Percentiles rank a stretch among this genome's conserved stretches.
These are phyloP conservation scores for Sisyra terminalis DNA, from an alignment of 2,888 invertebrate species.

Conservation along the genomic window DNA sequence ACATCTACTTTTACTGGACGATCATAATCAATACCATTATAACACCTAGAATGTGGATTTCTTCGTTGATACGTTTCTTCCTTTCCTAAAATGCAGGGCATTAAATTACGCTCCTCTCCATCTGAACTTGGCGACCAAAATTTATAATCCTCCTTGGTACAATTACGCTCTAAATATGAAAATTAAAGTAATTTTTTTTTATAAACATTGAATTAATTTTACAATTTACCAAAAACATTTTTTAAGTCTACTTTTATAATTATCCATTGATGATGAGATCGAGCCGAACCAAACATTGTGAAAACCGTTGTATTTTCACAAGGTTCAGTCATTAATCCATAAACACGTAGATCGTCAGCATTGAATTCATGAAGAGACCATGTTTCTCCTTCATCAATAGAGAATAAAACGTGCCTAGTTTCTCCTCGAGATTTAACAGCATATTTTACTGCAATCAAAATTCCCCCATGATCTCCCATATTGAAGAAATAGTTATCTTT, in stretches of 20 bases:
- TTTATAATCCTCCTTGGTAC: slow-evolving; percentile 65
- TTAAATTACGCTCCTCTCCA: slow-evolving; percentile 32
- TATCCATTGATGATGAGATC: slow-evolving; percentile 70
- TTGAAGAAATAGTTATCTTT: slow-evolving; percentile 73
- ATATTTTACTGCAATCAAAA: slow-evolving; percentile 71
- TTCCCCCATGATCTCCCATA: slow-evolving; percentile 82
- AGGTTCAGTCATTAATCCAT: slow-evolving; percentile 84
- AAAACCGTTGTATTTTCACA: slow-evolving; percentile 87
- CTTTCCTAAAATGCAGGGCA: slow-evolving; percentile 61
- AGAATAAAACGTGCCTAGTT: slow-evolving; percentile 66
- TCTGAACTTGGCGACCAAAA: slow-evolving; percentile 65
- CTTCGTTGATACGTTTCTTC: slow-evolving; percentile 62
- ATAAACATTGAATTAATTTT: not conserved
- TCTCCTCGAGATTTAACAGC: slow-evolving; percentile 52
- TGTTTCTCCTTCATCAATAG: slow-evolving; percentile 69
- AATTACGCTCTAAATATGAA: slow-evolving; percentile 26
- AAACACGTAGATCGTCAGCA: slow-evolving; percentile 59
- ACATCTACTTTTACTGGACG: slow-evolving; percentile 48
- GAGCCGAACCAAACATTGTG: slow-evolving; percentile 77
- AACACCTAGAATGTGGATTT: slow-evolving; percentile 58
- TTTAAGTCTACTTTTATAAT: slow-evolving; percentile 53
- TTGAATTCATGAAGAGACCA: slow-evolving; percentile 59
- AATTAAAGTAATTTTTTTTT: not conserved
- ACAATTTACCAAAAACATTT: slow-evolving; percentile 31
- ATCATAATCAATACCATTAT: slow-evolving; percentile 62